Evolutionary conservation across 2,797 vertebrate genomes (phyloP), one percentile per base, ranked within the genome.

Genomic region (Chaetophractus vellerosus): DNA sequence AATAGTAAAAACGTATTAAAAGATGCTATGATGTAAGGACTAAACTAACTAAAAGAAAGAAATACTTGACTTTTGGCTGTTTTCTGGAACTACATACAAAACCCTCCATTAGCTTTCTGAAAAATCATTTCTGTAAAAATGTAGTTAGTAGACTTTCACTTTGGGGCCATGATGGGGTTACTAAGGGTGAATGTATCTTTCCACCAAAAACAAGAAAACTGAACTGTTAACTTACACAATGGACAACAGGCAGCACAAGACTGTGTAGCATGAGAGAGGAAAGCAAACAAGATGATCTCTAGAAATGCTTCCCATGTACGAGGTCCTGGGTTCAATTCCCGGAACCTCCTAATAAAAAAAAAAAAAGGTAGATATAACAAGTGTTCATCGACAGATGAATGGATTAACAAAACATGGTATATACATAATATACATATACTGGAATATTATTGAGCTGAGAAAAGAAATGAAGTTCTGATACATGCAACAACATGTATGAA

Each of bases 61-160:
- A 9, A 23, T 33, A n/a, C 61, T 76, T 10, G 14, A 81, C n/a
- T 41, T 86, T 15, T 72, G 61, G 55, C 55, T 63, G 6, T 95
- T 96, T 79, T 88, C 26, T 23, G 23, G 33, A 83, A 90, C 63
- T 66, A 82, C 28, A 82, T 59, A 79, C 21, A 91, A 92, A 90
- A 76, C 31, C 45, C 23, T 57, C 31, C 31, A 64, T 50, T 76
- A 69, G 18, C 61, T 52, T 91, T 86, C 55, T 71, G 41, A 76
- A 89, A 72, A 36, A 57, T 74, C 66, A 68, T 36, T 74, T 80
- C 23, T 78, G 2, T 81, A 82, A 90, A 85, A 92, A 66, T 28
- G 3, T 9, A 71, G 74, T 61, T 21, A 83, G 28, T n/a, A 59
- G 63, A 85, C 57, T 68, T 80, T 50, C 18, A 79, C 31, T 89